Percentiles rank a stretch among this genome's conserved stretches.
Conservation (phyloP, 2,888 invertebrate species). For the Drosophila koepferae region DNA sequence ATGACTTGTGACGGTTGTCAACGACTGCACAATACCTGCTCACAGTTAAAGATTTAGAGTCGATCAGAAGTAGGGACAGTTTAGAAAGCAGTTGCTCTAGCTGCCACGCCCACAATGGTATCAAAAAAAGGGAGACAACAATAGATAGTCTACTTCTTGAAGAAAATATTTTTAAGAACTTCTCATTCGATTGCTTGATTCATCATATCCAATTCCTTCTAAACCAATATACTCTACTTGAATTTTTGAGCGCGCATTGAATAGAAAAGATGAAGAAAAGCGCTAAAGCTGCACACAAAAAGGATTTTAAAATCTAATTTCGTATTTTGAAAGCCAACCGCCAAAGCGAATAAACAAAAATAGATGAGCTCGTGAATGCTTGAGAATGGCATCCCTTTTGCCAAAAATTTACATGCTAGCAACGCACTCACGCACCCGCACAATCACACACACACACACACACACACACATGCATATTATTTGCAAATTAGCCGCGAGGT, state of each 20-base stretch:
- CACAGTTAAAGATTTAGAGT: not conserved
- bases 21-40: not conserved
- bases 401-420: conserved; percentile 73
- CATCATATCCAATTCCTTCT: not conserved
- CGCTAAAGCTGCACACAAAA: conserved; percentile 58
- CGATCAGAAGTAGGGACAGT: not conserved
- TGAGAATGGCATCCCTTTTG: conserved; percentile 47
- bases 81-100: not conserved
- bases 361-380: conserved; percentile 17
- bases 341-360: conserved; percentile 64
- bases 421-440: conserved; percentile 42
- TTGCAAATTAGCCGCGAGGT: conserved; percentile 82
- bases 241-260: not conserved
- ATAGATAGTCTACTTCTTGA: not conserved
- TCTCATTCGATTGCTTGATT: not conserved
- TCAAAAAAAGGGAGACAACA: not conserved
- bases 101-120: not conserved
- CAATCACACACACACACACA: conserved; percentile 42
- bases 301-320: conserved; percentile 84
- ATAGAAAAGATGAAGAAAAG: conserved; percentile 35
- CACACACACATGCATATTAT: conserved; percentile 77
- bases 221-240: not conserved
- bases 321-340: conserved; percentile 70
- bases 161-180: not conserved
- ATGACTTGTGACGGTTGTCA: not conserved